phyloP scores from a whole-genome alignment of 2,113 vertebrate genomes.

The Elachura formosa region DNA sequence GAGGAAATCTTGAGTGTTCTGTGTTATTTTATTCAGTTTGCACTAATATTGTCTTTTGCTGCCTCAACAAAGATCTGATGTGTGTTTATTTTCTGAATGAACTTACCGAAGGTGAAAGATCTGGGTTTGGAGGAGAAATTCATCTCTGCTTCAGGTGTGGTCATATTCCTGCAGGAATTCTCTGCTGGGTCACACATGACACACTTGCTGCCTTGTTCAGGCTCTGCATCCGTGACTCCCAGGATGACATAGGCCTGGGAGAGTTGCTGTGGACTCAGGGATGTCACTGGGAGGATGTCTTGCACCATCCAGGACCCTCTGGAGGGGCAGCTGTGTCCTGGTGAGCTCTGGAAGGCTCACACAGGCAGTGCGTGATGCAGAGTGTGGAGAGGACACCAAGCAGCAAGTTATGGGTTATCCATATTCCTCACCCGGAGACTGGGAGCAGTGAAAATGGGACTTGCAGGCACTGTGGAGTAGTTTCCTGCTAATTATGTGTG shows the following conservation, averaged over 20 bases:
- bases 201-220: neutral
- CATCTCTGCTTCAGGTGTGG: neutral
- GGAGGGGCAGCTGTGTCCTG: neutral
- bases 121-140: neutral
- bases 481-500: neutral
- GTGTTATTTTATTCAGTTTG: neutral
- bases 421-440: accelerated
- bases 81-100: neutral
- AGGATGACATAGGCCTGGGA: neutral
- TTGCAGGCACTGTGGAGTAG: neutral
- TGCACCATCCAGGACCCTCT: neutral
- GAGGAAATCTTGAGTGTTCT: neutral
- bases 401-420: accelerated
- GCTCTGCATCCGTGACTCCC: neutral
- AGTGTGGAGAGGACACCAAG: neutral
- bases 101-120: neutral
- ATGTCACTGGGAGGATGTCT: accelerated
- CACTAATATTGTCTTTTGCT: neutral
- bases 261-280: neutral
- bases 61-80: neutral
- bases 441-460: neutral
- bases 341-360: neutral
- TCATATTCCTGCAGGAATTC: accelerated
- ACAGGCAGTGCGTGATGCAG: neutral
- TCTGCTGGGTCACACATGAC: accelerated